Evolutionary conservation across 2,888 invertebrate genomes (phyloP).

Genomic region (Dynastes maya): DNA sequence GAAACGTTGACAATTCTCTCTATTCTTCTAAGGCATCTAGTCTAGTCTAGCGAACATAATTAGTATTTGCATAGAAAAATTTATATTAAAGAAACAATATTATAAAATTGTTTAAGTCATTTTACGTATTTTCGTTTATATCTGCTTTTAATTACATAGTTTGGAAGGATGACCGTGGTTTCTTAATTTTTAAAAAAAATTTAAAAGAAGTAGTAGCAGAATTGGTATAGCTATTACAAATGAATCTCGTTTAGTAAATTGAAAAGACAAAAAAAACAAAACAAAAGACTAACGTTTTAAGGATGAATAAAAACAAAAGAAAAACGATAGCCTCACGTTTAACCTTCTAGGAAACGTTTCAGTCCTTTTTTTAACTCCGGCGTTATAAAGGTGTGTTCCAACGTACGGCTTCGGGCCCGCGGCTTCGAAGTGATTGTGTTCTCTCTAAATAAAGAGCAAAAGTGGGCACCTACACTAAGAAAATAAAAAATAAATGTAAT

Average conservation of each 20-base stretch:
- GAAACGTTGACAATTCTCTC: too few relatives aligned
- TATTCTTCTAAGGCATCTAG: too few relatives aligned
- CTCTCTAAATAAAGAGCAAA: constrained; percentile 51
- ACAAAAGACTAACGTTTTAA: constrained; percentile 49
- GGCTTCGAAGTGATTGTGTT: constrained; percentile 51
- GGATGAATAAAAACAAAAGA: constrained; percentile 49
- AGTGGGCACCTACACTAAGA: constrained; percentile 51
- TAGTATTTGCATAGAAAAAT: too few relatives aligned
- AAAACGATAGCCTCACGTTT: constrained; percentile 50
- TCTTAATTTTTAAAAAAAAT: too few relatives aligned
- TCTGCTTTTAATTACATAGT: too few relatives aligned
- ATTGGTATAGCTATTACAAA: constrained; percentile 5
- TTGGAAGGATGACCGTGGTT: too few relatives aligned
- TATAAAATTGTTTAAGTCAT: neutral
- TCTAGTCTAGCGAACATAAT: too few relatives aligned
- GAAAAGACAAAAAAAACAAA: constrained; percentile 28
- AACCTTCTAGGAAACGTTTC: constrained; percentile 59
- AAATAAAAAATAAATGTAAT: constrained; percentile 45
- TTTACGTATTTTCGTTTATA: too few relatives aligned
- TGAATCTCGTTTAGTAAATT: constrained; percentile 33
- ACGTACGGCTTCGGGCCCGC: constrained; percentile 46
- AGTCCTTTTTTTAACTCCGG: constrained; percentile 56
- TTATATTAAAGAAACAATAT: neutral
- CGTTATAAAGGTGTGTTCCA: constrained; percentile 57
- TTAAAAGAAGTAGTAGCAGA: too few relatives aligned